Conservation (phyloP, 1,140 invertebrate species). For the Drosophila ficusphila region DNA sequence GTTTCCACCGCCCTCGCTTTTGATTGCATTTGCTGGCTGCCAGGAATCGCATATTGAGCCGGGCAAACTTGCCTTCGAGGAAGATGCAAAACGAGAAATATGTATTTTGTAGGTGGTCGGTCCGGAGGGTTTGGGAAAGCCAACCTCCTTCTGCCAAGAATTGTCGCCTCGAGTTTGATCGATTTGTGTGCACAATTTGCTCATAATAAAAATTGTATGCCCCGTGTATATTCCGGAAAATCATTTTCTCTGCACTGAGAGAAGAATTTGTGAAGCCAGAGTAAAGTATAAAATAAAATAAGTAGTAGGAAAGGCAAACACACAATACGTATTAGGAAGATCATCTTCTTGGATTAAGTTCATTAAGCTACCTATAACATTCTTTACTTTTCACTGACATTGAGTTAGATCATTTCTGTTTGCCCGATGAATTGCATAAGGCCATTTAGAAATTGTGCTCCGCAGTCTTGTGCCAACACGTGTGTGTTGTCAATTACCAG, state of each 20-base stretch:
- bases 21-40: constrained; percentile 59
- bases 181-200: constrained; percentile 42
- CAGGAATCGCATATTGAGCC: constrained; percentile 53
- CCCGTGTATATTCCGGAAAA: background rate
- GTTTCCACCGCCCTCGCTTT: background rate
- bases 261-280: background rate
- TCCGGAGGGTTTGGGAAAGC: background rate
- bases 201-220: constrained; percentile 28
- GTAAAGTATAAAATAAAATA: too few species aligned
- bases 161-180: constrained; percentile 32
- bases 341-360: too few species aligned
- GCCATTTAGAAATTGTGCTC: constrained; percentile 35
- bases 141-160: constrained; percentile 7
- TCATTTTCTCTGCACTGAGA: constrained; percentile 1
- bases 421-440: constrained; percentile 39
- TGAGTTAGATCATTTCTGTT: constrained; percentile 21
- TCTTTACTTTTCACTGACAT: background rate
- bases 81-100: constrained; percentile 22
- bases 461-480: constrained; percentile 12
- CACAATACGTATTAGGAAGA: too few species aligned
- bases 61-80: constrained; percentile 16
- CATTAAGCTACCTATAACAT: too few species aligned
- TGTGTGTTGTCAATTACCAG: constrained; percentile 40
- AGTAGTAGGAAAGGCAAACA: too few species aligned
- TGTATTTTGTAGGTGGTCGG: constrained; percentile 20